Conservation (phyloP, 2,888 invertebrate genomes). For the Troglohyphantes excavatus region DNA sequence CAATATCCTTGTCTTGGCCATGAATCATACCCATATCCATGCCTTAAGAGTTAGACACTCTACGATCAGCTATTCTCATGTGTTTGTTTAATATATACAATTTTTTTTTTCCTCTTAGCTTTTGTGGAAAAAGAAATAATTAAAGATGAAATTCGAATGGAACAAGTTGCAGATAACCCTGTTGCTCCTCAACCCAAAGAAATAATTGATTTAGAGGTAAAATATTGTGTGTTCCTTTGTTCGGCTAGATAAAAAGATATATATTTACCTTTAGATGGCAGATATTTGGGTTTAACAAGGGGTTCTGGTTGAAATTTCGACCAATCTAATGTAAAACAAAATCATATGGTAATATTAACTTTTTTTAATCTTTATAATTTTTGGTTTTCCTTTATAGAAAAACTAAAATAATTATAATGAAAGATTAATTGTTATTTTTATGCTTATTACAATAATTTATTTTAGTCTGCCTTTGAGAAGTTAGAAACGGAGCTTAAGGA, state of each 20-base stretch:
- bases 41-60: background rate
- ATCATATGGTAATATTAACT: background rate
- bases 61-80: background rate
- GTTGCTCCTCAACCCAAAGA: conserved; percentile 79
- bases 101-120: conserved; percentile 37
- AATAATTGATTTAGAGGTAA: conserved; percentile 90
- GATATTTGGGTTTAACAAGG: too few species aligned
- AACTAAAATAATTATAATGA: too few species aligned
- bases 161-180: conserved; percentile 77
- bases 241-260: too few species aligned
- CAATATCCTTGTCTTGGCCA: too few species aligned
- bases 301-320: too few species aligned
- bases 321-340: too few species aligned
- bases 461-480: conserved; percentile 94
- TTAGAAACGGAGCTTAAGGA: conserved; percentile 97
- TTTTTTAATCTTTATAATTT: background rate
- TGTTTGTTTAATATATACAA: background rate
- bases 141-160: conserved; percentile 89
- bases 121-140: conserved; percentile 93
- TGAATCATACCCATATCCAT: too few species aligned
- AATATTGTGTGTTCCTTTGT: background rate
- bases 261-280: too few species aligned
- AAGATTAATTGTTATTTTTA: too few species aligned
- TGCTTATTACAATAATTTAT: background rate
- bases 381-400: background rate